phyloP scores from a whole-genome alignment of 2,888 invertebrate genomes.

The Drosophila paramelanica region DNA sequence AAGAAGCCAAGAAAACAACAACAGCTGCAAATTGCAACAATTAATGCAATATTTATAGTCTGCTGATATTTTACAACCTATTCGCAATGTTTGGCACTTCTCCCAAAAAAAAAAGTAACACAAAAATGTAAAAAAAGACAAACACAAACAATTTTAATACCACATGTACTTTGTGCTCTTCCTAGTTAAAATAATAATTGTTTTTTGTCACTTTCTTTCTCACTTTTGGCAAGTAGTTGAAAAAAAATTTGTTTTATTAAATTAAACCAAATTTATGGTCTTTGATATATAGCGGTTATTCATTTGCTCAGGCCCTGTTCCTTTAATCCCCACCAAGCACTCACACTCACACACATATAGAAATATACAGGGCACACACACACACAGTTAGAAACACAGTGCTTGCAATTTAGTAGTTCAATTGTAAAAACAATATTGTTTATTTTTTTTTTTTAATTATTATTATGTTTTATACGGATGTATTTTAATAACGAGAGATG shows the following conservation, averaged over 20 bases:
- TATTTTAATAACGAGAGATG: slow-evolving; percentile 5
- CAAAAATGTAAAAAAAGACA: slow-evolving; percentile 14
- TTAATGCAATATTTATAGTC: neutral
- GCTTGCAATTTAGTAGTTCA: slow-evolving; percentile 67
- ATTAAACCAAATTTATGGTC: no score
- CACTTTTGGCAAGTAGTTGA: neutral
- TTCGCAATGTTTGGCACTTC: neutral
- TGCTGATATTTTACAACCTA: slow-evolving; percentile 1
- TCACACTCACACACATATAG: slow-evolving; percentile 21
- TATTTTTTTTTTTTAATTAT: slow-evolving; percentile 41
- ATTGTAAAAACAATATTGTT: slow-evolving; percentile 52
- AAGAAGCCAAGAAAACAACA: neutral
- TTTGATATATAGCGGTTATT: neutral
- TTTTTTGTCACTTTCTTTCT: slow-evolving; percentile 2
- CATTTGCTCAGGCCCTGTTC: slow-evolving; percentile 33
- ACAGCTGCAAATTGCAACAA: neutral
- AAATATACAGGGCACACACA: slow-evolving; percentile 12
- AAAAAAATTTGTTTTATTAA: neutral
- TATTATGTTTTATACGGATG: slow-evolving; percentile 25
- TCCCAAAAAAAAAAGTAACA: neutral
- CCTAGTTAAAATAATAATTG: slow-evolving; percentile 3
- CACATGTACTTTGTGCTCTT: slow-evolving; percentile 15
- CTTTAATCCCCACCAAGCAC: slow-evolving; percentile 8
- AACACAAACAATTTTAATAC: neutral
- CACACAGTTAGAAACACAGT: slow-evolving; percentile 41